A percentile compares a stretch with the other conserved stretches of the same genome.
Conservation (phyloP, 1,140 invertebrate genomes). For the Gryon sp. region DNA sequence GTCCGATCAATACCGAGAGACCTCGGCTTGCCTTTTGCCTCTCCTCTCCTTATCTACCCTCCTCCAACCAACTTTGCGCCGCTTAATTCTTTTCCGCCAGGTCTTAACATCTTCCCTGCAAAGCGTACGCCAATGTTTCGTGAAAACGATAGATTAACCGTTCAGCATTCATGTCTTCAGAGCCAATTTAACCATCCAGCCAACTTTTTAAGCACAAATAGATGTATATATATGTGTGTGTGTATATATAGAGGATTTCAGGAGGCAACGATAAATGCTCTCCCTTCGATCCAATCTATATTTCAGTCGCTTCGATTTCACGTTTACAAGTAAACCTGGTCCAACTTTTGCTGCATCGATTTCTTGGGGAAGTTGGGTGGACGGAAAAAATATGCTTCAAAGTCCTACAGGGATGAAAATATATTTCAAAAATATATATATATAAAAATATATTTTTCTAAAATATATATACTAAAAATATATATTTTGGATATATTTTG, state of each 20-base stretch:
- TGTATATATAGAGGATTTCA: constrained; percentile 4
- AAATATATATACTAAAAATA: too few species aligned
- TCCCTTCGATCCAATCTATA: constrained; percentile 30
- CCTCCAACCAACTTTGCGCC: constrained; percentile 29
- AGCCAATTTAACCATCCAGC: constrained; percentile 35
- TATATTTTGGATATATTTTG: too few species aligned
- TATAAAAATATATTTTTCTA: too few species aligned
- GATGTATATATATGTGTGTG: too few species aligned
- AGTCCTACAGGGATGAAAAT: too few species aligned
- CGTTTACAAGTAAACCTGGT: not conserved
- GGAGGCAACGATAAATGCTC: constrained; percentile 5
- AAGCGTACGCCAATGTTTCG: constrained; percentile 31
- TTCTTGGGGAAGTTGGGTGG: not conserved
- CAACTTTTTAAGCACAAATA: too few species aligned
- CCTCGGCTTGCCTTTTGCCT: constrained; percentile 61
- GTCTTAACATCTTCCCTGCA: constrained; percentile 58
- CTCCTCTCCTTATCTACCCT: constrained; percentile 55
- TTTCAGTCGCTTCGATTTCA: constrained; percentile 8
- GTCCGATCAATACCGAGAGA: constrained; percentile 73
- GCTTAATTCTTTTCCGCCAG: constrained; percentile 47
- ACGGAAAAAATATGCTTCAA: not conserved
- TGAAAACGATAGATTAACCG: constrained; percentile 50
- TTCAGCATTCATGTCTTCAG: constrained; percentile 32
- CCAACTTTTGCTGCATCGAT: constrained; percentile 13
- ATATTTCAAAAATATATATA: too few species aligned